Evolutionary conservation across 2,113 vertebrate species (phyloP), one percentile per base, ranked within the genome.

Genomic region (Sakesphorus luctuosus): DNA sequence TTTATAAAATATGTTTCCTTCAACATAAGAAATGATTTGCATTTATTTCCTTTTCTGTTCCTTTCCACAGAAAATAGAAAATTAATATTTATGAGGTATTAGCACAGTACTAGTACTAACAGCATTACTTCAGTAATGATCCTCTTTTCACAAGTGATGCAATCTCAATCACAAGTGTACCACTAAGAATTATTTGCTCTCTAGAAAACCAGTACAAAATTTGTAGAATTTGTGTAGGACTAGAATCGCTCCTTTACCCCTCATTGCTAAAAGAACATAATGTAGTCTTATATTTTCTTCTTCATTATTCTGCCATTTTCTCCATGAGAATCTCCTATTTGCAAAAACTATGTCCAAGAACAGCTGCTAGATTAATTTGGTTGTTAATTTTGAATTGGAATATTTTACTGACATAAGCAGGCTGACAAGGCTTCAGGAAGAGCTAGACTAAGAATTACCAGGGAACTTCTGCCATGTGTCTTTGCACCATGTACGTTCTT

Each of bases 381-480:
- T 10, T 66, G 6, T 24, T 65, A n/a, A 25, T 91, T 84, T 52
- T 69, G 33, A 73, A 31, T 26, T 49, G 4, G 10, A 16, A 8
- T 52, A 11, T 52, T 86, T 73, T 87, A 66, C 17, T 65, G 18
- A 26, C 7, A 47, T 18, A 18, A 86, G 2, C 9, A 50, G 8
- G 10, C 6, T 50, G 33, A 36, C 59, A 87, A 68, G 8, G 5
- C 13, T 66, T 74, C 33, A 65, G 23, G n/a, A 90, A 5, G 15
- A 44, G 14, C 35, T 76, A 29, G 29, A 38, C 26, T 33, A 65
- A 33, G 25, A 40, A 56, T 52, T 82, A 74, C 8, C 20, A 36
- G 28, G 29, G 7, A 55, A 36, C 7, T 59, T n/a, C 7, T 9
- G 2, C 6, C 10, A 9, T 5, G 2, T 63, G 4, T 35, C 13